Conservation (phyloP, 2,888 invertebrate species). For the Tubulanus polymorphus region DNA sequence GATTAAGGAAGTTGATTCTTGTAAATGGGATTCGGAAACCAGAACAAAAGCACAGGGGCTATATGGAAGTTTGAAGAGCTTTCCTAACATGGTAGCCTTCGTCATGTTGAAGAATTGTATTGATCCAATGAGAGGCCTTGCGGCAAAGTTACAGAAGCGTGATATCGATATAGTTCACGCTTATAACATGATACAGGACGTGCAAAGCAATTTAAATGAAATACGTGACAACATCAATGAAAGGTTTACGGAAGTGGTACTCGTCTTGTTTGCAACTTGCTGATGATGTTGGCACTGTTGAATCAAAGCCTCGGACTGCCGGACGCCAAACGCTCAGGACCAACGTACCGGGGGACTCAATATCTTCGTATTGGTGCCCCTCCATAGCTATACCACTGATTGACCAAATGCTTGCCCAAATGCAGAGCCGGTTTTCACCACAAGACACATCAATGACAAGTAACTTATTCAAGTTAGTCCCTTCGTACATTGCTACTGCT, state of each 20-base stretch:
- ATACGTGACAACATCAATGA: background rate
- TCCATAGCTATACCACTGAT: background rate
- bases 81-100: background rate
- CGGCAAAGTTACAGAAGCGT: background rate
- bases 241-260: background rate
- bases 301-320: background rate
- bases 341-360: background rate
- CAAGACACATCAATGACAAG: too few relatives aligned
- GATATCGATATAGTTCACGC: background rate
- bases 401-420: background rate
- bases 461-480: too few relatives aligned
- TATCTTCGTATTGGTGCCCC: background rate
- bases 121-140: background rate
- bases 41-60: background rate
- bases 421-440: too few relatives aligned
- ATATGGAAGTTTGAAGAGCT: background rate
- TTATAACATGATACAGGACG: background rate
- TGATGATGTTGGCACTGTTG: background rate
- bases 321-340: background rate
- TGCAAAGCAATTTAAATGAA: background rate
- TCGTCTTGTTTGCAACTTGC: background rate
- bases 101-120: background rate
- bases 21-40: background rate
- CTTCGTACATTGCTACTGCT: too few relatives aligned
- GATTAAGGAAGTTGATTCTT: background rate